Evolutionary conservation across 2,113 vertebrate genomes (phyloP), one percentile per base, ranked within the genome.

Genomic region (Aythya baeri): DNA sequence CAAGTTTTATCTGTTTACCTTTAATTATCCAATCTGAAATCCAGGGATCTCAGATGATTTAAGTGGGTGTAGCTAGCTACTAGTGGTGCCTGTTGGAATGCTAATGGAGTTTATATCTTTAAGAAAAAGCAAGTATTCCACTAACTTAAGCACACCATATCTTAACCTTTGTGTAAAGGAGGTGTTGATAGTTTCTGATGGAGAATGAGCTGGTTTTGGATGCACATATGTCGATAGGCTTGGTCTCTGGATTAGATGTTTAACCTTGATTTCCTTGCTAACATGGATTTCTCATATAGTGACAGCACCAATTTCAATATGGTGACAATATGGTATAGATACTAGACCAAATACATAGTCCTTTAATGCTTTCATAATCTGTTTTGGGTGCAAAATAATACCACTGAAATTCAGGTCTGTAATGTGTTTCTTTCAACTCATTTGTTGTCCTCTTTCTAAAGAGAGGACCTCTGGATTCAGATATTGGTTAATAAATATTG

Each of bases 401-500:
- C 6, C 1, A 12, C 38, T 46, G 9, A 91, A 89, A 89, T 76
- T 5, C 16, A 83, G 34, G 6, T 6, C 17, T 95, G 21, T 65
- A 65, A 66, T 50, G 8, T n/a, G 15, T 86, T 91, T 74, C 46
- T 71, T 88, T 81, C 41, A 75, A 46, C 8, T 88, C 41, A 62
- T 86, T 71, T 89, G 59, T 74, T 76, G 20, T 80, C 16, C 52
- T 43, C 27, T 86, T 79, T 63, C 57, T 61, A 76, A 93, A 75
- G 29, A 38, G 18, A 57, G 34, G 41, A 29, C 17, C 8, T 68
- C 13, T 78, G 29, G 26, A 52, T 94, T 95, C 38, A 84, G 43
- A 70, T 84, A 57, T 63, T 49, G 67, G 46, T 68, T 70, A 93
- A 31, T 78, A 95, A 95, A 95, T 83, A 74, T 23, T 78, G 34